Base-by-base conservation (phyloP, 2,888 invertebrate genomes). In the Drosophila dives region DNA sequence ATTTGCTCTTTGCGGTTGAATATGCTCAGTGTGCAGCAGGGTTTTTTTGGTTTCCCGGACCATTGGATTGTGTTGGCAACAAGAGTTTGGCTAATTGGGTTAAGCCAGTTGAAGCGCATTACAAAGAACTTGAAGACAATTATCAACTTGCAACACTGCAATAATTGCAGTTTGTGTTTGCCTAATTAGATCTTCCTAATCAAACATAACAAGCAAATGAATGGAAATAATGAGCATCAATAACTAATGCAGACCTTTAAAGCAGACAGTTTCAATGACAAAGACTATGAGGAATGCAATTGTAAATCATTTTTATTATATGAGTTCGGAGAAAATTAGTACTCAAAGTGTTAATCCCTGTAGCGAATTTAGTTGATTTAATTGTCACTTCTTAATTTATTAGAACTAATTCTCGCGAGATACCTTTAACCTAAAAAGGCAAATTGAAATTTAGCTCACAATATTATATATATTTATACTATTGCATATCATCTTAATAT, bases 71-170 rank as follows among this genome's bases (percentile, higher is more conserved):
- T 60, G 72, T 49, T 53, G 64, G 32, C 36, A 58, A 67, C 48
- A 53, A 73, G 51, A 67, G 50, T 56, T 64, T 63, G 56, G 32
- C n/a, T 73, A 78, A 78, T 67, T 75, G 74, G 38, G 20, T 60
- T 59, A 73, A 60, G 36, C 48, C 67, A 64, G 56, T 73, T 63
- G 42, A 33, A 55, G 61, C 50, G 61, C 40, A 54, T 17, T 49
- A 10, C 40, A 58, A 40, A 50, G 26, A 20, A 40, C 34, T 68
- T 38, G 36, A 26, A 49, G 48, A 38, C 61, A 61, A 17, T 54
- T 33, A 69, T 34, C 12, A 54, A 69, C 60, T 42, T 69, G 49
- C 38, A 48, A 38, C 38, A 48, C 15, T 45, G 42, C 29, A 67
- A 23, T 54, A 54, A 53, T 45, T 40, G 59, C 2, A 29, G 4